Percentiles rank a stretch among this genome's conserved stretches.
phyloP scores from a whole-genome alignment of 2,888 invertebrate genomes.

The Leucoma salicis region DNA sequence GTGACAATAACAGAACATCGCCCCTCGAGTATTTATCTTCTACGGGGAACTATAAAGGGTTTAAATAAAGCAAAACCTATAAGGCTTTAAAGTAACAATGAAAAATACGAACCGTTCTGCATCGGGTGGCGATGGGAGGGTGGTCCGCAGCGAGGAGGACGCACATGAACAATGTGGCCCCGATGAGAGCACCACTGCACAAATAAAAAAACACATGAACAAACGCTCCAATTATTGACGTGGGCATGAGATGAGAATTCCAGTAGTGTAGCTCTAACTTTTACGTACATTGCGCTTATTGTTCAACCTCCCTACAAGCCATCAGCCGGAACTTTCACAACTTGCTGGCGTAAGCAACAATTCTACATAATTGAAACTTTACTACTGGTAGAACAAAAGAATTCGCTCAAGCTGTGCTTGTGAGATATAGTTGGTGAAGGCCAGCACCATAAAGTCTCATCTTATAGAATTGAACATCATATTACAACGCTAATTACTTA shows the following conservation, averaged over 20 bases:
- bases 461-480: too few relatives aligned
- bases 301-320: slow-evolving; percentile 16
- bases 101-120: slow-evolving; percentile 81
- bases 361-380: neutral
- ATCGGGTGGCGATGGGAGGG: slow-evolving; percentile 51
- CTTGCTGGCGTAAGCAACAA: neutral
- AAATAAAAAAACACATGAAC: slow-evolving; percentile 75
- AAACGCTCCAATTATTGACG: slow-evolving; percentile 80
- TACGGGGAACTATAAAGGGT: slow-evolving; percentile 72
- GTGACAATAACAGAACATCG: slow-evolving; percentile 68
- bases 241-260: slow-evolving; percentile 65
- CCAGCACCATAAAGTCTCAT: too few relatives aligned
- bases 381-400: neutral
- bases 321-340: neutral
- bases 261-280: slow-evolving; percentile 45
- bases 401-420: neutral
- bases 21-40: slow-evolving; percentile 70
- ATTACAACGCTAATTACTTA: too few relatives aligned
- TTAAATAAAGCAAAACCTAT: slow-evolving; percentile 81
- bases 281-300: slow-evolving; percentile 36
- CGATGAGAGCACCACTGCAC: slow-evolving; percentile 69
- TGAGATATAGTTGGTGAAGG: neutral
- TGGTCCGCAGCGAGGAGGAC: slow-evolving; percentile 43
- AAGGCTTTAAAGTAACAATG: slow-evolving; percentile 80
- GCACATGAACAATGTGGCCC: slow-evolving; percentile 70